These are phyloP conservation scores for Cyphomyrus plagiostoma DNA, from an alignment of 2,113 vertebrate species.

Conservation along the genomic window DNA sequence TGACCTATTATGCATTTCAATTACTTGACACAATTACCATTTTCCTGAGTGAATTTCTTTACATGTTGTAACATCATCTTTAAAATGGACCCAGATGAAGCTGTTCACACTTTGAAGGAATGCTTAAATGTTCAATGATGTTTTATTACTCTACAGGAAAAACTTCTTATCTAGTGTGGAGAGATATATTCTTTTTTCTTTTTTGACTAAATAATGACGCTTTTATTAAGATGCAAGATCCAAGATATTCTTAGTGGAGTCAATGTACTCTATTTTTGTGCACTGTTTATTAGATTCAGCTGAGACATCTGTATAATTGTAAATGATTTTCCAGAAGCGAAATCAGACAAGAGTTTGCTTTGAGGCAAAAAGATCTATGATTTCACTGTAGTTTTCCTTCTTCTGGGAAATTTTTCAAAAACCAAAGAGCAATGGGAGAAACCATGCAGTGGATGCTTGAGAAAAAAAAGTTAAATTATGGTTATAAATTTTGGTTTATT, in stretches of 20 bases:
- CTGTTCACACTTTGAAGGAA: neutral
- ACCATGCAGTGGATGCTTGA: neutral
- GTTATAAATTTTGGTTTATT: too few relatives aligned
- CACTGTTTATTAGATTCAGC: too few relatives aligned
- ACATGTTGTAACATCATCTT: too few relatives aligned
- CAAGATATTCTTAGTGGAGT: neutral
- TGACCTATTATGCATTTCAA: neutral
- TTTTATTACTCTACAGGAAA: neutral
- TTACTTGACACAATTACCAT: neutral
- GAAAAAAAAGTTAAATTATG: too few relatives aligned
- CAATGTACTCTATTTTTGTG: neutral
- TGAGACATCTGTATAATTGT: too few relatives aligned
- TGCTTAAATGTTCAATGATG: neutral
- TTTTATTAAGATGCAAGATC: conserved; percentile 22
- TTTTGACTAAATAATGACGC: neutral
- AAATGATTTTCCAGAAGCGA: too few relatives aligned
- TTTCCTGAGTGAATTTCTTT: neutral
- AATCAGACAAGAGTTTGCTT: too few relatives aligned
- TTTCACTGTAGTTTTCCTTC: too few relatives aligned
- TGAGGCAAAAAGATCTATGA: too few relatives aligned
- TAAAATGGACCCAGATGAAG: neutral
- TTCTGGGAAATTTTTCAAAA: too few relatives aligned
- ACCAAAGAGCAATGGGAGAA: neutral
- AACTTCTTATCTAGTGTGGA: neutral
- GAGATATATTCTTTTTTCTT: neutral